phyloP scores from a whole-genome alignment of 2,113 vertebrate species.

The Cathartes aura region DNA sequence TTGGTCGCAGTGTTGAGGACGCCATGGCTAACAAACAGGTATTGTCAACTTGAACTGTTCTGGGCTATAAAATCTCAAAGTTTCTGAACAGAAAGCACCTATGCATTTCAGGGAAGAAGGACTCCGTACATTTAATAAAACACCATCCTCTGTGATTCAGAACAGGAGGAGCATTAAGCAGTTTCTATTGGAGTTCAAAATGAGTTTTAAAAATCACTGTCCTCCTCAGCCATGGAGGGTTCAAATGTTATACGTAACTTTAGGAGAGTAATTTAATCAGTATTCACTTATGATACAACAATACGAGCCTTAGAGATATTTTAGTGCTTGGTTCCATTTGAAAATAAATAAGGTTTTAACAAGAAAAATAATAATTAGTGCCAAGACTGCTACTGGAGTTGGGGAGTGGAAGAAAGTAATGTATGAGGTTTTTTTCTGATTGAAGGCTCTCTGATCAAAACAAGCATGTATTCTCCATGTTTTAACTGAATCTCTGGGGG shows the following conservation, averaged over 20 bases:
- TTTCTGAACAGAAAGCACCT: neutral
- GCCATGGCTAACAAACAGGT: conserved; percentile 95
- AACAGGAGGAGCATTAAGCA: neutral
- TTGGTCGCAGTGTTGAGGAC: conserved; percentile 87
- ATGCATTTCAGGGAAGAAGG: neutral
- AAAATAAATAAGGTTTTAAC: neutral
- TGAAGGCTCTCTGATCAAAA: neutral
- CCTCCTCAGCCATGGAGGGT: neutral
- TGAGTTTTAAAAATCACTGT: neutral
- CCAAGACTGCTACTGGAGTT: neutral
- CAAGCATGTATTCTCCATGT: neutral
- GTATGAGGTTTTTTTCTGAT: neutral
- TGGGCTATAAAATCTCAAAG: neutral
- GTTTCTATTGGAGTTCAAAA: neutral
- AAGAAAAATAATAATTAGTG: neutral
- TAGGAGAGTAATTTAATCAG: neutral
- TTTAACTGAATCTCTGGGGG: neutral
- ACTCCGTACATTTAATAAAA: neutral
- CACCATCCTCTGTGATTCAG: neutral
- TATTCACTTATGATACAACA: neutral
- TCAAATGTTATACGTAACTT: neutral
- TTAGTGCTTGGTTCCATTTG: neutral
- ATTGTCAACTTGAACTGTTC: neutral
- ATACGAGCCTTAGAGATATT: neutral
- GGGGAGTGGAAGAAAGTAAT: neutral